Evolutionary conservation across 2,113 vertebrate species (phyloP).

Genomic region (Empidonax alnorum): DNA sequence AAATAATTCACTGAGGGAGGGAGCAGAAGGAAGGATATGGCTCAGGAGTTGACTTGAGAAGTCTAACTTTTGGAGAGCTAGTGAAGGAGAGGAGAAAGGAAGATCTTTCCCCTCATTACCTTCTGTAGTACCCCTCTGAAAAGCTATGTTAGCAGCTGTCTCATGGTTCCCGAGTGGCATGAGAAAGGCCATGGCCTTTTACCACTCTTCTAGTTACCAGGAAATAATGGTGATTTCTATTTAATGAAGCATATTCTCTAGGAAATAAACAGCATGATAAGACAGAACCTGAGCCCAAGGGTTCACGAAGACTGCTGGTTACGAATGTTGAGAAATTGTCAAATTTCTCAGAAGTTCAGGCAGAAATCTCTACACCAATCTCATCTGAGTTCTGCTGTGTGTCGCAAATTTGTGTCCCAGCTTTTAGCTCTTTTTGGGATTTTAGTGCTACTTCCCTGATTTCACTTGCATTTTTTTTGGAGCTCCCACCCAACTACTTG

Average conservation of each 20-base stretch:
- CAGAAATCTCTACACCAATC: background rate
- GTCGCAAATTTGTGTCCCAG: background rate
- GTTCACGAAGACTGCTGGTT: background rate
- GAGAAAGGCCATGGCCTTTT: background rate
- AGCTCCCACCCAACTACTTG: background rate
- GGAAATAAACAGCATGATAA: background rate
- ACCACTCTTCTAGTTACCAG: background rate
- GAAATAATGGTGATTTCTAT: background rate
- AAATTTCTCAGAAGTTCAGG: background rate
- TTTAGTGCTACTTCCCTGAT: background rate
- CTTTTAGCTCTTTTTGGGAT: background rate
- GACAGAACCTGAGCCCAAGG: background rate
- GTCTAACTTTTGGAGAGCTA: background rate
- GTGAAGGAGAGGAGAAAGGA: background rate
- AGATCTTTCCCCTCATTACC: rapidly evolving
- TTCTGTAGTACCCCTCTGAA: background rate
- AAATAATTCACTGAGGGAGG: background rate
- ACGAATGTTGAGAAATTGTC: background rate
- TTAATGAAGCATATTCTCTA: background rate
- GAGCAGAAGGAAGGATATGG: background rate
- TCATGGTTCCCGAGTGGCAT: background rate
- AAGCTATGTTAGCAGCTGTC: rapidly evolving
- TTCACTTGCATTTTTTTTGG: background rate
- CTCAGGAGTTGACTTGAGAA: background rate
- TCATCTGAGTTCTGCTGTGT: background rate